Percentiles rank a stretch among this genome's conserved stretches.
Conservation (phyloP, 2,888 invertebrate species). For the Tridacna crocea region DNA sequence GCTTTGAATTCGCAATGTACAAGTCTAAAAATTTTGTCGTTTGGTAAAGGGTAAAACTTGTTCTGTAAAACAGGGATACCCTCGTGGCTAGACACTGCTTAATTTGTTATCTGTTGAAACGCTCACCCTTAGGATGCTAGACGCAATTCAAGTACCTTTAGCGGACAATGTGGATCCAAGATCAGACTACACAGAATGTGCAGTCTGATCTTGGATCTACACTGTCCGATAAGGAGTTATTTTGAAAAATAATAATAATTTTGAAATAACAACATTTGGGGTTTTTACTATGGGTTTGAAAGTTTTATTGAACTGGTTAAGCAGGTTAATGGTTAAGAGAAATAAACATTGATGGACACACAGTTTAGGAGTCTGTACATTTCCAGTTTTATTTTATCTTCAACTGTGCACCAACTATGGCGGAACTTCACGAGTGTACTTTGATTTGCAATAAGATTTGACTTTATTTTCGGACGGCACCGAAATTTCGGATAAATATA, state of each 20-base stretch:
- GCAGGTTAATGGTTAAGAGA: neutral
- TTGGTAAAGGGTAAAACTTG: neutral
- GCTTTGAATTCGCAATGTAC: neutral
- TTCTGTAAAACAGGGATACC: conserved; percentile 2
- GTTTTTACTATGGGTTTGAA: no score
- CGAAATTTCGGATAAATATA: conserved; percentile 1
- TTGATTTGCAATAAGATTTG: neutral
- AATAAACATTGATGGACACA: conserved; percentile 18
- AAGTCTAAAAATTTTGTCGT: neutral
- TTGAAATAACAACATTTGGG: no score
- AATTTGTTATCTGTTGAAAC: conserved; percentile 11
- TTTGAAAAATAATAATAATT: no score
- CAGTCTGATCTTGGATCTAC: no score
- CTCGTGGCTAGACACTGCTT: conserved; percentile 14
- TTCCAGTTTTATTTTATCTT: conserved; percentile 1
- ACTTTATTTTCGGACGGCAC: conserved; percentile 3
- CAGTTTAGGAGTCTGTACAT: conserved; percentile 3
- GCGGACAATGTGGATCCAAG: no score
- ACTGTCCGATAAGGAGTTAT: no score
- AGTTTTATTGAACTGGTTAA: no score
- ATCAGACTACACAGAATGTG: no score
- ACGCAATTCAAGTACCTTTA: no score
- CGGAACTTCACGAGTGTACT: neutral
- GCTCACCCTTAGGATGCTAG: no score
- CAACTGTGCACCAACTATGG: neutral